Base-by-base conservation (phyloP, 2,797 vertebrate genomes). In the Sparidentex hasta region DNA sequence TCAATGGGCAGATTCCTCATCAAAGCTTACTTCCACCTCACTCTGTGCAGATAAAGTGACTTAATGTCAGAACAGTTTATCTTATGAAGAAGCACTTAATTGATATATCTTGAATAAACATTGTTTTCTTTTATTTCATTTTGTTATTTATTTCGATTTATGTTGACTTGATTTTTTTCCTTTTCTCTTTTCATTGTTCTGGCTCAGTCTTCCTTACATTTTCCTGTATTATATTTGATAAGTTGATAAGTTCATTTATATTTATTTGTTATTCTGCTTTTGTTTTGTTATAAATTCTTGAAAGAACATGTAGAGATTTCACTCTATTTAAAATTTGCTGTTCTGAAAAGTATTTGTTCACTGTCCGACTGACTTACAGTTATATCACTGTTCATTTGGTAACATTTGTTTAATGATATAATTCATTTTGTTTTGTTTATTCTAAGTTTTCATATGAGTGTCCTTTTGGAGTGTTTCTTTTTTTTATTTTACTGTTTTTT, bases 171-270 rank as follows among this genome's bases (percentile, higher is more conserved):
- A 14, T 1, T 71, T 71, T 54, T 48, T 21, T 25, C 11, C 21
- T 74, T 76, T 74, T 81, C 8, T 72, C 71, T 70, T 61, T 7
- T 44, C 11, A 29, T 56, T 62, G 11, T 63, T 75, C 1, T 56
- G 13, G 58, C 79, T 68, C 1, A 52, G 3, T 75, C 11, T 7
- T 13, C 29, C 1, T 76, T 58, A 68, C 0, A 50, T 62, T 63
- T 55, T 4, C 65, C 2, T 47, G 69, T 38, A n/a, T 5, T 66
- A 6, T 7, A 52, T 75, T 72, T 71, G n/a, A n/a, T n/a, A n/a
- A n/a, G 3, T 65, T 74, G 0, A 23, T 0, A 14, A 58, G 9
- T 61, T 59, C 0, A 46, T 67, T 52, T 43, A 1, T 25, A 21
- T 55, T 52, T 57, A 2, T 64, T 38, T 72, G 4, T 62, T 46